Conservation (phyloP, 2,888 invertebrate genomes). For the Lamproptera curius region DNA sequence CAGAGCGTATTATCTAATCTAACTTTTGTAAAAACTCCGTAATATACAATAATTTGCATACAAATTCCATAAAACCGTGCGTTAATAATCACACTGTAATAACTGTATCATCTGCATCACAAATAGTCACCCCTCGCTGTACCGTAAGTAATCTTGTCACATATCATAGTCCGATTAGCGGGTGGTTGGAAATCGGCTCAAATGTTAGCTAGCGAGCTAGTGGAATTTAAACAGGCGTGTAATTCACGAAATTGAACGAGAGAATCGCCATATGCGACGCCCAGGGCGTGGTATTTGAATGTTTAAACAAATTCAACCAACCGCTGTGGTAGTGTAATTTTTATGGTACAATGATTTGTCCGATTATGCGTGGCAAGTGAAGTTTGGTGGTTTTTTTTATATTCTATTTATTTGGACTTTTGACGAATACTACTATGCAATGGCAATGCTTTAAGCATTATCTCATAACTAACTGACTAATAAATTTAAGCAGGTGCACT, state of each 20-base stretch:
- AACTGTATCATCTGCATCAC: constrained; percentile 54
- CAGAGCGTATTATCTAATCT: no score
- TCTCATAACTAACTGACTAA: no score
- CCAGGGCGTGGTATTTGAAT: constrained; percentile 41
- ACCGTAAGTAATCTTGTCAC: constrained; percentile 71
- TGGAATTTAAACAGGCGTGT: constrained; percentile 69
- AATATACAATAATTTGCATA: not conserved
- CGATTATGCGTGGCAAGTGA: no score
- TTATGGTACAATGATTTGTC: no score
- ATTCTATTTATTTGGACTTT: no score
- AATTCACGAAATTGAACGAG: constrained; percentile 59
- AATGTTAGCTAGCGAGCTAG: constrained; percentile 53
- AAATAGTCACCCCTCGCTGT: constrained; percentile 51
- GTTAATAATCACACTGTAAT: constrained; percentile 40
- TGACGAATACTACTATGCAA: no score
- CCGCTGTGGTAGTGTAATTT: no score
- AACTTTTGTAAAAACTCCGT: not conserved
- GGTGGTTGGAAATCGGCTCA: constrained; percentile 48
- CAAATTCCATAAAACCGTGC: constrained; percentile 32
- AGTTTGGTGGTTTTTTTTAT: no score
- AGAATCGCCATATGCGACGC: constrained; percentile 63
- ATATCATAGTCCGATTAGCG: constrained; percentile 65
- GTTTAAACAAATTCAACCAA: not conserved
- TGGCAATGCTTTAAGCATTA: no score
- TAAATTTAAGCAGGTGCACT: no score